These are phyloP conservation scores for Oreochromis tanganicae DNA, from an alignment of 2,113 vertebrate species.

Conservation along the genomic window DNA sequence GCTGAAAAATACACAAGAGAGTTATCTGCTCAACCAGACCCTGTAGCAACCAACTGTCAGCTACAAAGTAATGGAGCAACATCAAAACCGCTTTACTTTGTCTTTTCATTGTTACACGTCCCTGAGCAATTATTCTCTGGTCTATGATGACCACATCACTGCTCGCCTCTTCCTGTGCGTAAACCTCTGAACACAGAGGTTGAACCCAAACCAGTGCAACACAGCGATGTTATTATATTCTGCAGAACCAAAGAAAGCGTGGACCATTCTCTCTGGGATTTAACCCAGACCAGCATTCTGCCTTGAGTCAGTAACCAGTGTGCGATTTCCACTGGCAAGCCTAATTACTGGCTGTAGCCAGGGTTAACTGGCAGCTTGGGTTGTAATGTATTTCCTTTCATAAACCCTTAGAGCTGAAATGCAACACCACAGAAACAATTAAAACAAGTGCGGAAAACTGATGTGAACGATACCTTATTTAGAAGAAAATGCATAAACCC, in stretches of 20 bases:
- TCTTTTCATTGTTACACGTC: neutral
- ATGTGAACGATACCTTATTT: neutral
- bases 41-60: neutral
- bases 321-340: conserved; percentile 32
- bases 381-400: conserved; percentile 48
- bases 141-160: neutral
- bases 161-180: neutral
- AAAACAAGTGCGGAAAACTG: neutral
- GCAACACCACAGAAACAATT: conserved; percentile 5
- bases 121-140: neutral
- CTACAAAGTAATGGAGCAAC: neutral
- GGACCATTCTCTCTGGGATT: conserved; percentile 14
- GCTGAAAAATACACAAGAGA: neutral
- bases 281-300: conserved; percentile 26
- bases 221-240: conserved; percentile 34
- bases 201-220: neutral
- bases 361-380: conserved; percentile 45
- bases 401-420: conserved; percentile 48
- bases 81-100: neutral
- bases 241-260: conserved; percentile 32
- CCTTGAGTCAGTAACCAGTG: conserved; percentile 25
- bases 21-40: neutral
- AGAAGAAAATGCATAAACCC: neutral
- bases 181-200: neutral
- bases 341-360: conserved; percentile 53